Base-by-base conservation (phyloP, 2,113 vertebrate species). In the Pyrgilauda ruficollis region DNA sequence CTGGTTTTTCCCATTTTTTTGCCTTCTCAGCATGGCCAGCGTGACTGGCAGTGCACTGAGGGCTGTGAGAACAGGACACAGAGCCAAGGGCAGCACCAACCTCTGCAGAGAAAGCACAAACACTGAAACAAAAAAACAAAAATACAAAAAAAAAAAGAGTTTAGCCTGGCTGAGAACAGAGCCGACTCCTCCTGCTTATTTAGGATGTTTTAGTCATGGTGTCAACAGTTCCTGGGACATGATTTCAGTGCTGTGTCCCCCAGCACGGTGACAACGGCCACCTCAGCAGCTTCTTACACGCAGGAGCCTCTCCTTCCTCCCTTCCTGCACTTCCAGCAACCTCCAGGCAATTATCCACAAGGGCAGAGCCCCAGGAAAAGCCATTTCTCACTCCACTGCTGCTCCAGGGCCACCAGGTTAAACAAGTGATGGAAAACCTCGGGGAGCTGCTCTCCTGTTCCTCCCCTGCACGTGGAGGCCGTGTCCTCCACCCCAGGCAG, bases 291-390 rank as follows among this genome's bases (percentile, higher is more conserved):
- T 44, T 11, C 52, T 78, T 73, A 50, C 78, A 72, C 0, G 7
- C 76, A n/a, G 2, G 11, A 93, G 62, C 26, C 26, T 84, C 56
- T 47, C 58, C 24, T 16, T 49, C 56, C 82, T 39, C 61, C 35
- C 47, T 43, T 7, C 6, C 16, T 62, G 59, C 22, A 2, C 88
- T 94, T 2, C 47, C 91, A 90, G 53, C 10, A 17, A 75, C 82
- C 89, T 66, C 16, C 59, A 79, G 83, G 87, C 74, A 94, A 95
- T 96, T 94, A 95, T 62, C 88, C 94, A 78, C 94, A 92, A 93
- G 93, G 92, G 89, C 87, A 80, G 50, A 44, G 85, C 75, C 66
- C 69, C 44, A 6, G 17, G 17, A 67, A 21, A 26, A 81, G 53
- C 74, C 6, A 64, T 85, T 92, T 79, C 90, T 96, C 93, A 89